phyloP scores from a whole-genome alignment of 2,797 vertebrate genomes.

The Heteromormyrus szaboi region DNA sequence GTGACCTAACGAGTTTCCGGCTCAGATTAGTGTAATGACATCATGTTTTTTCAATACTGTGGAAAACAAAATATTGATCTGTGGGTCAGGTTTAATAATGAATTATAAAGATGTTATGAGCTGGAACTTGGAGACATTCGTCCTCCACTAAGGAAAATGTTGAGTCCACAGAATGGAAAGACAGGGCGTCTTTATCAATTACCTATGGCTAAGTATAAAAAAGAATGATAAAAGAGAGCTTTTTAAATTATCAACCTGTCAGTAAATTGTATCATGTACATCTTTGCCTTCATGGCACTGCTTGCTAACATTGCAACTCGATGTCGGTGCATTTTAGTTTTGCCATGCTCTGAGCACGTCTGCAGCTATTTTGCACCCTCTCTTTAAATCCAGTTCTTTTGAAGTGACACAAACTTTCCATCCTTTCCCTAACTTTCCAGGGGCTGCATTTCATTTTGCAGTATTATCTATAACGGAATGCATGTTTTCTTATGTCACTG shows the following conservation, averaged over 20 bases:
- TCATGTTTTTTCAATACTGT: background rate
- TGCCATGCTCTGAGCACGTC: background rate
- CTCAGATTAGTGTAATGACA: background rate
- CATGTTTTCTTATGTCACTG: background rate
- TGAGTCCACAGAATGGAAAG: background rate
- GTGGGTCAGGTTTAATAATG: background rate
- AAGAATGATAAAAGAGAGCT: background rate
- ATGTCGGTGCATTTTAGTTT: background rate
- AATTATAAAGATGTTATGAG: background rate
- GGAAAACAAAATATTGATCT: background rate
- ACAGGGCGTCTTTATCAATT: background rate
- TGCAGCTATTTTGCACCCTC: background rate
- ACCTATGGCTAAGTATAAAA: background rate
- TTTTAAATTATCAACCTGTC: background rate
- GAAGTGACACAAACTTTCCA: background rate
- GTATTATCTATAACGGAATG: background rate
- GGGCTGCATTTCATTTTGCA: background rate
- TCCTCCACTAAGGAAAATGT: background rate
- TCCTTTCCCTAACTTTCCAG: background rate
- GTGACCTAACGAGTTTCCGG: background rate
- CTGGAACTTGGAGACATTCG: background rate
- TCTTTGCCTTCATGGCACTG: background rate
- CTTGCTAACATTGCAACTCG: background rate
- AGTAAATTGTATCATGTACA: background rate
- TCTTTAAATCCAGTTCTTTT: background rate